Base-by-base conservation (phyloP, 35 echinoderm and acorn worm species). In the Diadema setosum region DNA sequence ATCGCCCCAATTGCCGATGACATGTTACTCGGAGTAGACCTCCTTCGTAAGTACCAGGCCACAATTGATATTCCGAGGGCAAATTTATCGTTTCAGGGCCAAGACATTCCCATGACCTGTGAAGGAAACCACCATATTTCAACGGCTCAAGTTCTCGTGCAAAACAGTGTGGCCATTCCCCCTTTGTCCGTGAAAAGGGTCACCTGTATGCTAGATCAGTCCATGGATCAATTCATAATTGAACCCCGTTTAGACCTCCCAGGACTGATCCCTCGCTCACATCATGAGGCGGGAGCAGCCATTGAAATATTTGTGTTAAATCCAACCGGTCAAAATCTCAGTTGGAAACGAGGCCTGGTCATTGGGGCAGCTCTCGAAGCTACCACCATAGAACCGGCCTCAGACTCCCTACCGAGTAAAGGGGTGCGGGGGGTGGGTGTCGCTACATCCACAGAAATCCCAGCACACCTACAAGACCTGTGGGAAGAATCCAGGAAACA, bases 21-120 rank as follows among this genome's bases (percentile, higher is more conserved):
- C 5, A 87, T 87, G 85, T 35, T 87, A 3, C 17, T 87, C 12
- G 85, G 85, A 27, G 30, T 87, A 2, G 85, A 87, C 42, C 58
- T 87, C 20, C 42, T 87, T 12, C 20, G 25, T 0, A 87, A 48
- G 20, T 61, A 74, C 44, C 39, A 65, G 4, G 46, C 29, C 8
- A 18, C 21, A 20, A 59, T 87, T 31, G 70, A 87, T 45, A 81
- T 87, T 8, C 16, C 32, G 25, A 26, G 23, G 5, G 11, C 23
- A 9, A 65, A 9, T 52, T 52, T 52, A 52, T 11, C 48, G 9
- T n/a, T 52, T 9, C 9, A 52, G 48, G 48, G 48, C 23, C 11
- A 65, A 24, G 36, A 43, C 23, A 59, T 83, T 82, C 85, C 65
- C 6, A 24, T 87, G 70, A 82, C 24, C 15, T n/a, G 33, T 37